Base-by-base conservation (phyloP, 37 sponge, comb jelly and placozoan species). In the Lycopodina hypogea region DNA sequence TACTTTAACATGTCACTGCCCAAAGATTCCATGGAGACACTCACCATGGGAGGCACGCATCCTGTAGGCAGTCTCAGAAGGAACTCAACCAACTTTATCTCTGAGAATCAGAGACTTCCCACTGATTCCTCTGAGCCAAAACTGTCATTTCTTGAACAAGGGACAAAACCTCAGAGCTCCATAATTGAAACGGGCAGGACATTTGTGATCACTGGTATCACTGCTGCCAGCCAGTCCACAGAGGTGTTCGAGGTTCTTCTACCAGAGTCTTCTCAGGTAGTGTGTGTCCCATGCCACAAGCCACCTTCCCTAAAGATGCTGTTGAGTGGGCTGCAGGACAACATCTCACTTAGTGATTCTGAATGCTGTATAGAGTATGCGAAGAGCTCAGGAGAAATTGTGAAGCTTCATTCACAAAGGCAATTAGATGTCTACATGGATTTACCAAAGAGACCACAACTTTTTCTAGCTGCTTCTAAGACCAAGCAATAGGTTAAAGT, bases 281-380 rank as follows among this genome's bases (percentile, higher is more conserved):
- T 87, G 14, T 72, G 78, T 33, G 63, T 87, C 9, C 33, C 78
- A 38, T 82, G 82, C 45, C 78, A 77, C 3, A 81, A 78, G 34
- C 88, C 88, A 22, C 57, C 66, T 11, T 8, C 57, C 24, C 55
- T 82, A 12, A 72, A 76, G 35, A 72, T 69, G 0, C 61, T 81
- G 17, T 37, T 87, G 55, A 81, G 83, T 65, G 78, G 81, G 61
- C 62, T 87, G 30, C 66, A 84, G 34, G 78, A 69, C n/a, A 84
- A 83, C 66, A 57, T 56, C 0, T 48, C 42, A 21, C 15, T 84
- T 37, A 41, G 26, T 26, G 60, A 84, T 17, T 33, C 55, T 7
- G 41, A 42, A 1, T 81, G 82, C 38, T 42, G 72, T n/a, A 1
- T 81, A 45, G 74, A 73, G 65, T 81, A 81, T 36, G 9, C 24